Conservation (phyloP, 2,797 vertebrate genomes). For the Toxotes lorentzi region DNA sequence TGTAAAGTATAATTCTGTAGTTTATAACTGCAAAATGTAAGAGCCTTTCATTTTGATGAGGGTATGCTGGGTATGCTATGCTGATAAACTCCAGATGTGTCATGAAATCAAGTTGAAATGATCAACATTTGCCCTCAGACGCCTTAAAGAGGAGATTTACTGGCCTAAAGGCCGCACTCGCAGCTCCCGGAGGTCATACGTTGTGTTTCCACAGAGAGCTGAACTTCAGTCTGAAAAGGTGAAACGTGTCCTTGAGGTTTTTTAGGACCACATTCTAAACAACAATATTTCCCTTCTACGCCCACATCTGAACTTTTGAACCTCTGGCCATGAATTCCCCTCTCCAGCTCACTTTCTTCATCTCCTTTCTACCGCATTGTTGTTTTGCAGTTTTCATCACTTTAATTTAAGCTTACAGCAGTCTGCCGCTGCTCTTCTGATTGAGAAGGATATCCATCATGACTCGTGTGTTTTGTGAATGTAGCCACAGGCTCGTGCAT, state of each 20-base stretch:
- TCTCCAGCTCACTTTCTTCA: constrained; percentile 1
- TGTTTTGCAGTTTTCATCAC: constrained; percentile 4
- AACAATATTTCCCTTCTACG: background rate
- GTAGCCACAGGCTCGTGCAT: constrained; percentile 31
- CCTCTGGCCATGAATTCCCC: background rate
- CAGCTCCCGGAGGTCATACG: too few relatives aligned
- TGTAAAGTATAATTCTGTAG: background rate
- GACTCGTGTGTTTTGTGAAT: background rate
- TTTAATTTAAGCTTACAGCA: constrained; percentile 21
- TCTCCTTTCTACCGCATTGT: background rate
- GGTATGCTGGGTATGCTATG: too few relatives aligned
- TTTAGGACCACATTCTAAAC: too few relatives aligned
- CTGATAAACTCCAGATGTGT: too few relatives aligned
- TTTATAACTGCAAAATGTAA: background rate
- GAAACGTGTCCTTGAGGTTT: too few relatives aligned
- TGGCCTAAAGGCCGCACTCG: too few relatives aligned
- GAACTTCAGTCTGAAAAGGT: too few relatives aligned
- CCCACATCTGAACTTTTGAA: constrained; percentile 22
- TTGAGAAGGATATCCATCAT: constrained; percentile 40
- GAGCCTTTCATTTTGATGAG: too few relatives aligned
- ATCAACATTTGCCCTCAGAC: too few relatives aligned
- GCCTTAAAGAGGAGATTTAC: too few relatives aligned
- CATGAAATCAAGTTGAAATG: too few relatives aligned
- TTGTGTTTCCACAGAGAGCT: too few relatives aligned
- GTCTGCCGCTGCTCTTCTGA: constrained; percentile 4